Evolutionary conservation across 1,140 invertebrate species (phyloP), one percentile per base, ranked within the genome.

Genomic region (Zaprionus ornatus): DNA sequence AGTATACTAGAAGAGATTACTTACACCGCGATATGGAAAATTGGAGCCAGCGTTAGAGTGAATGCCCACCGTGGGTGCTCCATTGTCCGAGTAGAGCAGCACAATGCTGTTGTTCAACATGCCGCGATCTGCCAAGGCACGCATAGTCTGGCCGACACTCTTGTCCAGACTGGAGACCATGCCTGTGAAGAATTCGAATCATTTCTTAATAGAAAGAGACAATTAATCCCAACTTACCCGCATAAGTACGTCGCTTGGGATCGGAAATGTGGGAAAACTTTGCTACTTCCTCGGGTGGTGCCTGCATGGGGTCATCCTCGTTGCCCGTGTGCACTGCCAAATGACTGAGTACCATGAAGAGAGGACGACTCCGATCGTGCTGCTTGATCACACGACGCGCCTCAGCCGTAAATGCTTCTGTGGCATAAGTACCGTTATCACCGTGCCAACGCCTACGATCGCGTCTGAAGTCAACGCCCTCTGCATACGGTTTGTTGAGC

Each of bases 141-240:
- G 84, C 27, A 96, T 94, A 1, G 98, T 95, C 54, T 95, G 93
- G 0, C 97, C 97, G 2, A 99, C 95, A 59, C 97, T 96, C 72
- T 97, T 95, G 92, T 99, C 98, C 35, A 98, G 91, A 88, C 96
- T 96, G 21, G 96, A 96, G 1, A 98, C 94, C 96, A 98, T 98
- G 2, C 95, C 97, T 85, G 7, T 0, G 13, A 37, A 9, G 0
- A 21, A 35, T 10, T 50, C 12, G 7, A 13, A 50, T 21, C 3
- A 48, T 21, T 17, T 2, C 3, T 12, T 2, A 50, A 50, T 0
- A 12, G 19, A 50, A 50, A 1, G 37, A n/a, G 12, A 13, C 37
- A 40, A 4, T 21, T 3, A 50, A 13, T 10, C 10, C 1, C 2
- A 56, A 13, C 70, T 74, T 92, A 97, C 96, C 96, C 62, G 97